Percentiles rank a stretch among this genome's conserved stretches.
phyloP scores from a whole-genome alignment of 2,797 vertebrate species.

The Mionectes olivaceus region DNA sequence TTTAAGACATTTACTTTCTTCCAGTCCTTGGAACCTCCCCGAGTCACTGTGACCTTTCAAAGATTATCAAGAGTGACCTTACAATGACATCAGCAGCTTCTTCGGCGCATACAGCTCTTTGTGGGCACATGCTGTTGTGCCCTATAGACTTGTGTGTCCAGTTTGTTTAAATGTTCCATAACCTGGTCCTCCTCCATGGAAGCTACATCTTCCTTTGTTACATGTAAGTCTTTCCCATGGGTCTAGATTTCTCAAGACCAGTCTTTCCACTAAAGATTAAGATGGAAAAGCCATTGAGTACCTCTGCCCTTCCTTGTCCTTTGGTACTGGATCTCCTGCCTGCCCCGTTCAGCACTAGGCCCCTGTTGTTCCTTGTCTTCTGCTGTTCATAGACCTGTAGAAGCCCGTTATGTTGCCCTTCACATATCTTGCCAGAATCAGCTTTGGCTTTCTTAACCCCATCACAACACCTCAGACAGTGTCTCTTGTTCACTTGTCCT shows the following conservation, averaged over 20 bases:
- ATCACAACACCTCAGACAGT: background rate
- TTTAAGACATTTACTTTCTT: background rate
- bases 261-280: background rate
- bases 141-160: background rate
- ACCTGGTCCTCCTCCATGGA: background rate
- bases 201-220: background rate
- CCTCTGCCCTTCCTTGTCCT: background rate
- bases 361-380: background rate
- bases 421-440: background rate
- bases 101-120: background rate
- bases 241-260: background rate
- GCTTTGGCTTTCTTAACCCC: background rate
- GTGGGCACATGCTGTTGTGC: background rate
- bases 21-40: background rate
- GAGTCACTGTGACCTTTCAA: background rate
- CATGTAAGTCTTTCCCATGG: background rate
- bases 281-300: background rate
- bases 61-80: background rate
- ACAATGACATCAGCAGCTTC: background rate
- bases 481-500: background rate
- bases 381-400: background rate
- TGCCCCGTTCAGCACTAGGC: background rate
- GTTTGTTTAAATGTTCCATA: background rate
- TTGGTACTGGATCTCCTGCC: background rate
- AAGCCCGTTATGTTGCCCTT: background rate